phyloP scores from a whole-genome alignment of 35 echinoderm and acorn worm genomes.

The Lytechinus variegatus region DNA sequence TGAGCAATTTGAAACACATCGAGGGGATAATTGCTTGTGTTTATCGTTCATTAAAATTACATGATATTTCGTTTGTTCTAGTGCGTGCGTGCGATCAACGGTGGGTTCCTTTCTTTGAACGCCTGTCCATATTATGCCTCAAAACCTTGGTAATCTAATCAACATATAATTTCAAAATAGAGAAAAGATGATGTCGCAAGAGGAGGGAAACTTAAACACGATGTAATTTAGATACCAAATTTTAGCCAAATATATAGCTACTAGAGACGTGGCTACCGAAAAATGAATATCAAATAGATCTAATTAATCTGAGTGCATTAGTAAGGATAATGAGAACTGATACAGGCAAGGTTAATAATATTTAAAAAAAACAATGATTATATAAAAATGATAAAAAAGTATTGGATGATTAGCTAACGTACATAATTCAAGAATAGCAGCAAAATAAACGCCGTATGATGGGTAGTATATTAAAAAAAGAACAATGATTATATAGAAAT shows the following conservation, averaged over 20 bases:
- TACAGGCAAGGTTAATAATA: background rate
- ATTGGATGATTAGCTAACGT: too few species aligned
- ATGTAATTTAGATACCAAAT: background rate
- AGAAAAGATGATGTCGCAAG: background rate
- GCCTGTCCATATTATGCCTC: background rate
- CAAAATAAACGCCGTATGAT: too few species aligned
- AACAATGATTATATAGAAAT: background rate
- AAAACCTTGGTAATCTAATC: background rate
- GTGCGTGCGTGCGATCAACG: background rate
- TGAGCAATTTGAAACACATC: background rate
- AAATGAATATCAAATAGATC: background rate
- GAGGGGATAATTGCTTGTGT: background rate
- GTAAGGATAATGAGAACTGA: background rate
- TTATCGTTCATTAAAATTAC: background rate
- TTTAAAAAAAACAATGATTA: background rate
- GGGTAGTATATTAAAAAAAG: background rate
- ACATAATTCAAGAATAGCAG: too few species aligned
- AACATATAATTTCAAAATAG: background rate
- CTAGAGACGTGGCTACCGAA: background rate
- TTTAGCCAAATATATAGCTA: background rate
- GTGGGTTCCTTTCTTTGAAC: background rate
- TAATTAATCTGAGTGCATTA: background rate
- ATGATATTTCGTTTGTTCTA: background rate
- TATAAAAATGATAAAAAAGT: background rate
- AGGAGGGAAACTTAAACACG: background rate